Evolutionary conservation across 1,140 invertebrate species (phyloP).

Genomic region (Patella vulgata): DNA sequence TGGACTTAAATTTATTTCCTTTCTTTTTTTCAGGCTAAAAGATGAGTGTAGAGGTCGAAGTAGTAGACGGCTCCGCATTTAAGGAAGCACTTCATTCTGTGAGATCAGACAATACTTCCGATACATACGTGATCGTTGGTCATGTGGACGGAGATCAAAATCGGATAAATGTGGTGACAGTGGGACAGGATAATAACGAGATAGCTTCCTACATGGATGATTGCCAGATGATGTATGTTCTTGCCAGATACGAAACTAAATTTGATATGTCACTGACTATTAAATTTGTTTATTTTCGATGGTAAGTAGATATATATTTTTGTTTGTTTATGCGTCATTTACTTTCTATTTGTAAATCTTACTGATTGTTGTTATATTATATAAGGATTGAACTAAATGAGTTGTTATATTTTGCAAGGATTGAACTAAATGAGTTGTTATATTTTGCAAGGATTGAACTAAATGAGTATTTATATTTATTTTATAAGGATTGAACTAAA

Average conservation of each 20-base stretch:
- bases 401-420: not conserved
- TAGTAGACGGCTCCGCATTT: slow-evolving; percentile 40
- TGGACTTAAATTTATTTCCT: too few relatives aligned
- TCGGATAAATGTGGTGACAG: slow-evolving; percentile 27
- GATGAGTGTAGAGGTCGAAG: slow-evolving; percentile 48
- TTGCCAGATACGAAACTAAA: slow-evolving; percentile 48
- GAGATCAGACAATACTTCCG: slow-evolving; percentile 37
- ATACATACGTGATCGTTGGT: slow-evolving; percentile 46
- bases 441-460: not conserved
- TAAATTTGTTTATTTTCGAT: slow-evolving; percentile 59
- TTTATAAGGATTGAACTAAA: too few relatives aligned
- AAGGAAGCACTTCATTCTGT: slow-evolving; percentile 41
- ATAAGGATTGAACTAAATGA: too few relatives aligned
- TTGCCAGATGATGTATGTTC: slow-evolving; percentile 48
- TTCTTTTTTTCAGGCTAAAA: not conserved
- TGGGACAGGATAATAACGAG: slow-evolving; percentile 36
- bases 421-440: not conserved
- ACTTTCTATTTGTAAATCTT: slow-evolving; percentile 4
- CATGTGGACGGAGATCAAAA: slow-evolving; percentile 56
- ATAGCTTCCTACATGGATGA: slow-evolving; percentile 38
- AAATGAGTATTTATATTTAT: too few relatives aligned
- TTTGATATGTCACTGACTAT: slow-evolving; percentile 55
- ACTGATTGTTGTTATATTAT: not conserved
- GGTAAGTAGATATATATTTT: slow-evolving; percentile 37
- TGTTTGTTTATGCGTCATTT: not conserved